Evolutionary conservation across 2,888 invertebrate species (phyloP), one percentile per base, ranked within the genome.

Genomic region (Synanthedon formicaeformis): DNA sequence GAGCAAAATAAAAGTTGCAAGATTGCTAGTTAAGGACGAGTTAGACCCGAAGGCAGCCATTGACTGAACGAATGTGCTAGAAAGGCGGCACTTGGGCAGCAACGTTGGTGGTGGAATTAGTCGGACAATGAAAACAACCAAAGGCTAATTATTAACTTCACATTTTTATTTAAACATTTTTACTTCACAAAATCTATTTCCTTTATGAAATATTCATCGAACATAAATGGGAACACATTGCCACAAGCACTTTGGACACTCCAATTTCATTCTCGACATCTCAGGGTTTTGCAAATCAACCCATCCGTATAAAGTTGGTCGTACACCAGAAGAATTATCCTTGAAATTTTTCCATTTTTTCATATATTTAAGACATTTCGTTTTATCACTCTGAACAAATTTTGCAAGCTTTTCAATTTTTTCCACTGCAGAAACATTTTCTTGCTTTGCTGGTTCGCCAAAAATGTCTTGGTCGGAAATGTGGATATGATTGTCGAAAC

Each of bases 371-470:
- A 59, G 57, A 27, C 53, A 53, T 51, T 57, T 55, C 23, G 59
- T 54, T 41, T 57, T 57, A 57, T 65, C 66, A 60, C 70, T 73
- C 51, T 79, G 75, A 54, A 84, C 63, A 58, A 84, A 85, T 76
- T 82, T 83, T 58, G 85, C 84, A 52, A 85, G 78, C 75, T 84
- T 86, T 86, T 74, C 85, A 34, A 85, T 85, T 85, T 86, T 86
- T 86, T 85, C 81, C 64, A 75, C 80, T 67, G 78, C 81, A 57
- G 62, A 65, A 57, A 55, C 60, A 59, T 64, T 67, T 60, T 66
- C 62, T 54, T 62, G 62, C 56, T 65, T 71, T 68, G 71, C 69
- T 62, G 73, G 70, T 67, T 75, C 75, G 52, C 69, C 65, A 41
- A 61, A 60, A 16, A 69, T 68, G 53, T 74, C 76, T 8, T 65